phyloP scores from a whole-genome alignment of 1,140 invertebrate genomes.

The Brachionus paranguensis region DNA sequence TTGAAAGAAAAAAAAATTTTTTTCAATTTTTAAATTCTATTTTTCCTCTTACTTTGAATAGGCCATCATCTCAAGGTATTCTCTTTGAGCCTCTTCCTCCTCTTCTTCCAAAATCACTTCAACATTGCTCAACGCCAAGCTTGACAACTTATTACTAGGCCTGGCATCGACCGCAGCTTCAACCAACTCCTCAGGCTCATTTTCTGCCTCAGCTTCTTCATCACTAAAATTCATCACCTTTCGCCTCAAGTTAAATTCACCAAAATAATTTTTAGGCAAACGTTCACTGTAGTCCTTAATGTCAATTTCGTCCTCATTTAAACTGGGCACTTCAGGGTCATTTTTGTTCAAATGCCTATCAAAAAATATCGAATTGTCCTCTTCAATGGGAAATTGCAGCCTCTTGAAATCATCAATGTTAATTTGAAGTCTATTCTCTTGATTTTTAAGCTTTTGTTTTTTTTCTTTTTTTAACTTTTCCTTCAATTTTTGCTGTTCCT shows the following conservation, averaged over 20 bases:
- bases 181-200: background rate
- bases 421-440: background rate
- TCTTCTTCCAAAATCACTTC: constrained; percentile 8
- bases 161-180: background rate
- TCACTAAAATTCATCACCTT: background rate
- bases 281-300: constrained; percentile 16
- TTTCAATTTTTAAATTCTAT: background rate
- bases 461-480: constrained; percentile 22
- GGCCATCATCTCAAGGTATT: background rate
- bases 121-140: background rate
- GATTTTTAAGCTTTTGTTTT: background rate
- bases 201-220: background rate
- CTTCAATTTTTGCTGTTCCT: background rate
- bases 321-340: background rate
- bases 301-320: constrained; percentile 2
- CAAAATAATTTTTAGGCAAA: background rate
- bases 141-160: background rate
- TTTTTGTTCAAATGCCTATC: background rate
- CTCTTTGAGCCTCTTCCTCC: background rate
- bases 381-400: background rate
- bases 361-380: background rate
- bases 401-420: constrained; percentile 11
- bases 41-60: background rate
- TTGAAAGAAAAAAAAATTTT: background rate
- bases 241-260: background rate